phyloP scores from a whole-genome alignment of 2,888 invertebrate genomes.

The Lingula anatina region DNA sequence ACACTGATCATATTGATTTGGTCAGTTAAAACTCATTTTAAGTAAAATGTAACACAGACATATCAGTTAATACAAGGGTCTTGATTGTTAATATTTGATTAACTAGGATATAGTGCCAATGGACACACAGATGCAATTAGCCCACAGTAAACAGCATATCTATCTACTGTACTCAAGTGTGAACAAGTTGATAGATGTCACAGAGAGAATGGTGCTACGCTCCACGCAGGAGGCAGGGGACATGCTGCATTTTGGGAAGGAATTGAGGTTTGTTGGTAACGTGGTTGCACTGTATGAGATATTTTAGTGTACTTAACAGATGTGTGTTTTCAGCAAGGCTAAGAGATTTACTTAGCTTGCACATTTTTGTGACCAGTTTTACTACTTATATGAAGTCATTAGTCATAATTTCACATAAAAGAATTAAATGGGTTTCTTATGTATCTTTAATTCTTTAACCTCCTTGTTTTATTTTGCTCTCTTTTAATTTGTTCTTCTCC shows the following conservation, averaged over 20 bases:
- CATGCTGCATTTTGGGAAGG: conserved; percentile 47
- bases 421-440: too few relatives aligned
- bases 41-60: too few relatives aligned
- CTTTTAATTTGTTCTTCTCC: too few relatives aligned
- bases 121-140: conserved; percentile 50
- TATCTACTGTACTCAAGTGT: conserved; percentile 38
- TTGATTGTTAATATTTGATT: too few relatives aligned
- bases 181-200: conserved; percentile 42
- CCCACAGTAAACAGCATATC: conserved; percentile 47
- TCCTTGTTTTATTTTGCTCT: too few relatives aligned
- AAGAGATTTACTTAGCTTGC: background rate
- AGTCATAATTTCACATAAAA: background rate
- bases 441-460: too few relatives aligned
- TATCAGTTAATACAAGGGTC: too few relatives aligned
- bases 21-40: too few relatives aligned
- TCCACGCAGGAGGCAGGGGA: conserved; percentile 46
- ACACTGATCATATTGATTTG: too few relatives aligned
- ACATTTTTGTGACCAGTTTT: background rate
- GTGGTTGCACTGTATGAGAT: too few relatives aligned
- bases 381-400: background rate
- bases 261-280: conserved; percentile 48
- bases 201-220: conserved; percentile 45
- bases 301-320: too few relatives aligned
- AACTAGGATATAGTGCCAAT: conserved; percentile 51
- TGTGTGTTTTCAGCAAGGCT: too few relatives aligned